Base-by-base conservation (phyloP, 2,888 invertebrate genomes). In the Byasa hedistus region DNA sequence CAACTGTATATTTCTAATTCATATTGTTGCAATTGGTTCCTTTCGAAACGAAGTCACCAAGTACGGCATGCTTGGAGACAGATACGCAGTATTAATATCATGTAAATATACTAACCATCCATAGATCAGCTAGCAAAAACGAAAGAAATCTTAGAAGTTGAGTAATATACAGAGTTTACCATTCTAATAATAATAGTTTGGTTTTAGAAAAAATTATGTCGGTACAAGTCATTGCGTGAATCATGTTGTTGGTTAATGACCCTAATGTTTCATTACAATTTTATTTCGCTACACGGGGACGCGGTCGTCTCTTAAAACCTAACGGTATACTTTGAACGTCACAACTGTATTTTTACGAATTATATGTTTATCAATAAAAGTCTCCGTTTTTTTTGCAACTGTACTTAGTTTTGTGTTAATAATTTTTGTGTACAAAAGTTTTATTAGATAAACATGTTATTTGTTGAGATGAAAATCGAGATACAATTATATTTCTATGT, bases 161-260 rank as follows among this genome's bases (percentile, higher is more conserved):
- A 44, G 44, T 44, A 44, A 10, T 44, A 39, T 10, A 39, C 39
- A 19, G 19, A 19, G 15, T 17, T 4, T 15, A 2, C 17, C 15
- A 10, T 2, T 2, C 12, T 1, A 3, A 4, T 2, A 0, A 44
- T 44, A 15, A 4, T 17, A 44, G 19, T 44, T 44, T 3, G 0
- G 12, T 2, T 10, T 19, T 1, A 44, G 15, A 44, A 44, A 44
- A 44, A 17, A 44, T 15, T 7, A 32, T 44, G 44, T 17, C 44
- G 39, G 17, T 39, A 12, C 4, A 17, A 17, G 44, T 44, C 44
- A 44, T 44, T 17, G 15, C 57, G 69, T 79, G 86, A 87, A 79
- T 87, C 86, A 85, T 76, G 72, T 75, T 71, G 69, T 74, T 76
- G 75, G 84, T 84, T 86, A 85, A 87, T 87, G 89, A 88, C 85